phyloP scores from a whole-genome alignment of 2,888 invertebrate genomes.

The Callimorpha dominula region DNA sequence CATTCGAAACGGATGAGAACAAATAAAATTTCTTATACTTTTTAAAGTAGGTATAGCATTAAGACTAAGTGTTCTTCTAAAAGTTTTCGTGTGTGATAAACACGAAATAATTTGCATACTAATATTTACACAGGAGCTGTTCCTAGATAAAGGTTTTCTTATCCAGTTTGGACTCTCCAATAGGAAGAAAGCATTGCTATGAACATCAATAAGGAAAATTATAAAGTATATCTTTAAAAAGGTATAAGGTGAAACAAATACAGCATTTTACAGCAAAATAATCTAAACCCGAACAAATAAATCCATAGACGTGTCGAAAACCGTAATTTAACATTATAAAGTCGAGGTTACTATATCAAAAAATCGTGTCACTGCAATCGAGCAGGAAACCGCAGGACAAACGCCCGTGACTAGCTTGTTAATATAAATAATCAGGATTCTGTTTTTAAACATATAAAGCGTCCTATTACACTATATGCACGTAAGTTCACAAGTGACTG shows the following conservation, averaged over 20 bases:
- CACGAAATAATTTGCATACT: too few species aligned
- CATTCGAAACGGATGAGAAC: slow-evolving; percentile 26
- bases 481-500: slow-evolving; percentile 42
- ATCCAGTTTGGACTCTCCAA: slow-evolving; percentile 18
- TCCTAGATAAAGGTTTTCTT: slow-evolving; percentile 24
- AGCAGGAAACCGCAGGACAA: slow-evolving; percentile 75
- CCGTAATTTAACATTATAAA: slow-evolving; percentile 47
- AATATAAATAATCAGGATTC: slow-evolving; percentile 65
- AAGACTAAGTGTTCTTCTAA: slow-evolving; percentile 32
- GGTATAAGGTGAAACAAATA: neutral
- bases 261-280: slow-evolving; percentile 15
- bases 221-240: slow-evolving; percentile 20
- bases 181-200: slow-evolving; percentile 21
- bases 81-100: slow-evolving; percentile 15
- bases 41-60: slow-evolving; percentile 28
- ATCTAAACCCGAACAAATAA: slow-evolving; percentile 11
- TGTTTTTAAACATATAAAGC: slow-evolving; percentile 54
- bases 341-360: slow-evolving; percentile 65
- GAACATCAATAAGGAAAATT: slow-evolving; percentile 43
- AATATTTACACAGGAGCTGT: too few species aligned
- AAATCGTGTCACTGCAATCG: slow-evolving; percentile 60
- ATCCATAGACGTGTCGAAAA: slow-evolving; percentile 22
- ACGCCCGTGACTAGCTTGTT: slow-evolving; percentile 65
- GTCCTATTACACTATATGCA: slow-evolving; percentile 37
- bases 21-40: slow-evolving; percentile 20